Conservation (phyloP, 2,888 invertebrate genomes). For the Alsophila aescularia region DNA sequence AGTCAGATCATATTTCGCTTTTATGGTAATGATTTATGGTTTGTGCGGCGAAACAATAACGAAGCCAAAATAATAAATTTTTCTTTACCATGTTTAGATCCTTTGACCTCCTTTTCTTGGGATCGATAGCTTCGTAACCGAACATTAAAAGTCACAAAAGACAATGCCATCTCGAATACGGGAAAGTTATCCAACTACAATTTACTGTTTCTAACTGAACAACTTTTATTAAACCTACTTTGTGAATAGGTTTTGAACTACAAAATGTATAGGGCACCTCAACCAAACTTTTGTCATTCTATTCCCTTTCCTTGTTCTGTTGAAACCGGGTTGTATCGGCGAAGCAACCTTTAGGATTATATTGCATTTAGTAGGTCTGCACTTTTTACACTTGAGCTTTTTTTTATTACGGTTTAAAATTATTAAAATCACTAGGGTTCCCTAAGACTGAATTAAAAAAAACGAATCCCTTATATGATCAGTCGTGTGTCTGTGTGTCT, state of each 20-base stretch:
- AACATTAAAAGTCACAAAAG: constrained; percentile 36
- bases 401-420: no score
- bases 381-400: no score
- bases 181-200: constrained; percentile 37
- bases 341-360: no score
- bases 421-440: no score
- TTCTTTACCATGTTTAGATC: constrained; percentile 18
- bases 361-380: no score
- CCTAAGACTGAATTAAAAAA: no score
- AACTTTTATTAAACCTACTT: constrained; percentile 41
- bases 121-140: constrained; percentile 29
- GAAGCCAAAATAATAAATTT: constrained; percentile 16
- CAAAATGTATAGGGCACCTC: constrained; percentile 38
- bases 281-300: constrained; percentile 32
- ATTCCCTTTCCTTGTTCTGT: constrained; percentile 22
- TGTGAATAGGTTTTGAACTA: constrained; percentile 33
- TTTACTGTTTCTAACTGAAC: constrained; percentile 39
- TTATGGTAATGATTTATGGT: constrained; percentile 22
- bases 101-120: constrained; percentile 17
- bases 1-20: constrained; percentile 13
- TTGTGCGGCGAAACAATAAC: constrained; percentile 25
- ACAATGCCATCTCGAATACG: constrained; percentile 36
- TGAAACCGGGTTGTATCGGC: neutral
- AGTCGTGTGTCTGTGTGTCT: no score
- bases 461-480: no score